phyloP scores from a whole-genome alignment of 2,113 vertebrate species.

The Pangasianodon gigas region DNA sequence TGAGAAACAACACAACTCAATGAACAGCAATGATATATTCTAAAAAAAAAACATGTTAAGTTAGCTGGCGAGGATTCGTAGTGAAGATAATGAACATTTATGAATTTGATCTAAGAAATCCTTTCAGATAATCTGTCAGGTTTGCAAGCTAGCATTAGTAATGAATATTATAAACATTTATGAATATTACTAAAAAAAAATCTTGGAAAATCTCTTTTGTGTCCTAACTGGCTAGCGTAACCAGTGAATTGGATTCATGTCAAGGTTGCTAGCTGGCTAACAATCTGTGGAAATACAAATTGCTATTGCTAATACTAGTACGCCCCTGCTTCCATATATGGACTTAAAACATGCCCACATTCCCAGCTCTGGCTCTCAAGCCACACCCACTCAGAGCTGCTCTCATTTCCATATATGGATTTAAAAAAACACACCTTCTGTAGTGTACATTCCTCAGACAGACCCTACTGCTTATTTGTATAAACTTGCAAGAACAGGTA shows the following conservation, averaged over 20 bases:
- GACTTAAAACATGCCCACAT: background rate
- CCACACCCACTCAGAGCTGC: background rate
- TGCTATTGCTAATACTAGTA: background rate
- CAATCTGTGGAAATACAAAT: background rate
- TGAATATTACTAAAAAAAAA: background rate
- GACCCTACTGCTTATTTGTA: background rate
- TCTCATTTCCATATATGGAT: background rate
- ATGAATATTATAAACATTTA: background rate
- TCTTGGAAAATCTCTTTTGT: background rate
- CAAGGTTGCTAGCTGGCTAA: background rate
- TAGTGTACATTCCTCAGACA: background rate
- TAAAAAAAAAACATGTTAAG: background rate
- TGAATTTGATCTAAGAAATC: background rate
- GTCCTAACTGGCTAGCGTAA: background rate
- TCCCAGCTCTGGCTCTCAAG: background rate
- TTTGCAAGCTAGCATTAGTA: background rate
- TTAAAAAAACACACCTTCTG: background rate
- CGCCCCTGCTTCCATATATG: background rate
- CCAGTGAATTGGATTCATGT: background rate
- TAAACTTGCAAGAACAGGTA: background rate
- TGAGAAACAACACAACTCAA: background rate
- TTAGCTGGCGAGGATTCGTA: background rate
- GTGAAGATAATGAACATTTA: background rate
- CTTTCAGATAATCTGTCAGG: background rate
- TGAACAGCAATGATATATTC: background rate